Evolutionary conservation across 2,113 vertebrate species (phyloP), one percentile per base, ranked within the genome.

Genomic region (Procavia capensis): DNA sequence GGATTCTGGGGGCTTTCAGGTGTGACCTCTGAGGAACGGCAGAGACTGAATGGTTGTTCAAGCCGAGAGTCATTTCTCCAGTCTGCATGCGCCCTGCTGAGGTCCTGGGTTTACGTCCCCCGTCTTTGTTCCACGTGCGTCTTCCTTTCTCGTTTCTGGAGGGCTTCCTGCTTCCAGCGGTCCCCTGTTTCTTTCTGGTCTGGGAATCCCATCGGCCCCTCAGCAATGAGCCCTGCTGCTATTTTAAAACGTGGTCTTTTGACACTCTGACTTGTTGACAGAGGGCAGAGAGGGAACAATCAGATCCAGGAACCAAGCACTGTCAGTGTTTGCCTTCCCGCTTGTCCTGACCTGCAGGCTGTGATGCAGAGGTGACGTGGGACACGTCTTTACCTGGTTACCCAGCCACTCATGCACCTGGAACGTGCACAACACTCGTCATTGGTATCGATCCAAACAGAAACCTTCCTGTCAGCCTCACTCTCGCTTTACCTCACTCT

Each of bases 271-370:
- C 36, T 79, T 75, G 74, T 86, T 66, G 10, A 61, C 83, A 50
- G 68, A 76, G 25, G 54, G 47, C 29, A 22, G 1, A 25, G 1
- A 89, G 91, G 70, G 96, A 95, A 63, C 80, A 78, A 74, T 89
- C 10, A 68, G 63, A 25, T 78, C 47, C 74, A 11, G 9, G 54
- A 95, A 85, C 13, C 72, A 43, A 14, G 47, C 11, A 13, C 64
- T 96, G 85, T 96, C 94, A 86, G 4, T 97, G 34, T 96, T 91
- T 97, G 87, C 76, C 94, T 97, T 97, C 93, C 95, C 83, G 84
- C 70, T 82, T 6, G 3, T 96, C 94, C 95, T 17, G 79, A 70
- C 39, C 50, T n/a, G 17, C 22, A 76, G 64, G 85, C 47, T 93
- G 59, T 97, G 96, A 97, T 72, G 66, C 89, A 95, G 76, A n/a